These are phyloP conservation scores for Thera britannica DNA, from an alignment of 2,888 invertebrate species.

Conservation along the genomic window DNA sequence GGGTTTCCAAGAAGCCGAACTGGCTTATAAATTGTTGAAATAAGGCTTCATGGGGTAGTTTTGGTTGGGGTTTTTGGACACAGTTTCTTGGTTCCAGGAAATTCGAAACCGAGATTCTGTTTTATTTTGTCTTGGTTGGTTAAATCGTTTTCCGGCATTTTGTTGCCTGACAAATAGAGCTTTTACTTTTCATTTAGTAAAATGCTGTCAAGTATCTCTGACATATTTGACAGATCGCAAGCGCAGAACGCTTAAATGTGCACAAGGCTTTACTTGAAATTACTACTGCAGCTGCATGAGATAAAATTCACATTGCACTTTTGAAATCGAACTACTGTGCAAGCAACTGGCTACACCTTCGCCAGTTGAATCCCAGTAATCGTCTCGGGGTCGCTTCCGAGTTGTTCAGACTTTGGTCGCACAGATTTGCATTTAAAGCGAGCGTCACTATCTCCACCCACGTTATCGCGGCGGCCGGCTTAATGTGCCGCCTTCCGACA, in stretches of 20 bases:
- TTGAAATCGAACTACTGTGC: background rate
- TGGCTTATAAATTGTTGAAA: conserved; percentile 30
- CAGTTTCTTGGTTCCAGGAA: conserved; percentile 22
- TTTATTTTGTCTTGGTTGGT: conserved; percentile 21
- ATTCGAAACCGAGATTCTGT: conserved; percentile 10
- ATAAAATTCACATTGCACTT: background rate
- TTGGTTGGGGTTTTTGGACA: conserved; percentile 25
- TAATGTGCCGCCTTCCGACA: conserved; percentile 51
- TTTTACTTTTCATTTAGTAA: background rate
- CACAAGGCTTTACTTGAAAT: too few relatives aligned
- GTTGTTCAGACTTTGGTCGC: conserved; percentile 50
- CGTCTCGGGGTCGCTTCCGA: conserved; percentile 40
- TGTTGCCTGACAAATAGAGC: background rate
- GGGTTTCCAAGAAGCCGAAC: conserved; percentile 45
- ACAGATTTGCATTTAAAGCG: conserved; percentile 68
- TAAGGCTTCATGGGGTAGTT: conserved; percentile 28
- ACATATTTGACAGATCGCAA: too few relatives aligned
- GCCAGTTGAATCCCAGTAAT: conserved; percentile 34
- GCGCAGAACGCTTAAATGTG: too few relatives aligned
- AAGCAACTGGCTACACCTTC: conserved; percentile 15
- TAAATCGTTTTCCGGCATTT: conserved; percentile 10
- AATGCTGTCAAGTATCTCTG: too few relatives aligned
- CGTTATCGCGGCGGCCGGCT: conserved; percentile 55
- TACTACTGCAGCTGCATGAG: too few relatives aligned
- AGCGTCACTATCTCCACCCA: conserved; percentile 53